Percentiles rank a stretch among this genome's conserved stretches.
These are phyloP conservation scores for Otolemur crassicaudatus DNA, from an alignment of 2,797 vertebrate species.

Conservation along the genomic window DNA sequence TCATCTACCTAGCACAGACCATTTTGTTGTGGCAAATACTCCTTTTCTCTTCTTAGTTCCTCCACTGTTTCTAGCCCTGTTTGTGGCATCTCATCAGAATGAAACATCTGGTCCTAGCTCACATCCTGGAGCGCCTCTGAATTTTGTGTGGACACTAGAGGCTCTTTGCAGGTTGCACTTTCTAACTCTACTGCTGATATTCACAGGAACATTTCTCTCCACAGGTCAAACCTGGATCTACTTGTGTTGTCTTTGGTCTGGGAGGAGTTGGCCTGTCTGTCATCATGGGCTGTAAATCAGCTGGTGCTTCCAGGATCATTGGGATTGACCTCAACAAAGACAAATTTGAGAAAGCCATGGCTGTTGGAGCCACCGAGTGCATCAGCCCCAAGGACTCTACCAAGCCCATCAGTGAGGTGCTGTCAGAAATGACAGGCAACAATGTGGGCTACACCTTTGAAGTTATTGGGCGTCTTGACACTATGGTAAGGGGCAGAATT, in stretches of 20 bases:
- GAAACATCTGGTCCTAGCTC: not conserved
- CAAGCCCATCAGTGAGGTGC: slow-evolving; percentile 92
- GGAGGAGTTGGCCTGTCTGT: slow-evolving; percentile 94
- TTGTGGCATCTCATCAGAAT: not conserved
- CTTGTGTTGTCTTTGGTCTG: slow-evolving; percentile 93
- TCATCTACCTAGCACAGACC: not conserved
- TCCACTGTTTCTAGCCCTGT: not conserved
- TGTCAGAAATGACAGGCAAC: slow-evolving; percentile 92
- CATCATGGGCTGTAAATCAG: slow-evolving; percentile 93
- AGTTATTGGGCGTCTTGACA: slow-evolving; percentile 91
- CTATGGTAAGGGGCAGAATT: slow-evolving; percentile 90
- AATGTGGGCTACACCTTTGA: slow-evolving; percentile 94
- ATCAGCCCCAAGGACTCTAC: slow-evolving; percentile 92
- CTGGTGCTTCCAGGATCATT: slow-evolving; percentile 94
- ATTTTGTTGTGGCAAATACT: not conserved
- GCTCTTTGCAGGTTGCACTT: not conserved
- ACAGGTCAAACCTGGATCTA: slow-evolving; percentile 93
- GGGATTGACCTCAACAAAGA: slow-evolving; percentile 91
- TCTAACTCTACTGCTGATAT: not conserved
- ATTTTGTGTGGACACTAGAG: not conserved
- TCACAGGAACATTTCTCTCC: not conserved
- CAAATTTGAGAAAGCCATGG: slow-evolving; percentile 93
- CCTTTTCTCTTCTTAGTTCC: slow-evolving; percentile 20
- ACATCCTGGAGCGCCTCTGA: not conserved
- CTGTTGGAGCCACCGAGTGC: slow-evolving; percentile 93